Percentiles rank a stretch among this genome's conserved stretches.
Evolutionary conservation across 2,797 vertebrate genomes (phyloP).

Genomic region (Saxicola maurus): DNA sequence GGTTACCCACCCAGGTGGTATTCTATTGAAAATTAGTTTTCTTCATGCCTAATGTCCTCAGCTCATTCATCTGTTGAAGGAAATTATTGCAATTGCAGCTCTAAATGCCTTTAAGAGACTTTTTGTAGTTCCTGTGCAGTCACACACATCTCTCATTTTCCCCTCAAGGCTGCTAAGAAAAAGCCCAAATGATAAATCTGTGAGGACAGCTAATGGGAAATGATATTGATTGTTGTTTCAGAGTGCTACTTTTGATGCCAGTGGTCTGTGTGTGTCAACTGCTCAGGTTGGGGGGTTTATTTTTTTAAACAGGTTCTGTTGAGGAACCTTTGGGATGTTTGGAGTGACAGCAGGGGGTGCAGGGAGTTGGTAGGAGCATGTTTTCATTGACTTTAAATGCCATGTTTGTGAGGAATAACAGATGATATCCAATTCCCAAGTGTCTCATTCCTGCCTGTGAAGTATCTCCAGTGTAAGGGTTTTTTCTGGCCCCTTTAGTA

Average conservation of each 20-base stretch:
- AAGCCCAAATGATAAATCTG: neutral
- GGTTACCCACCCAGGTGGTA: neutral
- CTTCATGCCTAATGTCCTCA: neutral
- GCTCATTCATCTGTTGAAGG: neutral
- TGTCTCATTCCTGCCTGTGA: neutral
- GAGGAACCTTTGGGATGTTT: neutral
- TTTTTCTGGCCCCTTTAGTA: neutral
- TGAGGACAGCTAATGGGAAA: conserved; percentile 8
- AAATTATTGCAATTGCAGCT: neutral
- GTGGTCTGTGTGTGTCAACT: neutral
- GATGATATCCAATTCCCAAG: neutral
- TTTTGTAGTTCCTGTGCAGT: neutral
- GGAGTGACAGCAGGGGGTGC: neutral
- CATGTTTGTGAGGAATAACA: neutral
- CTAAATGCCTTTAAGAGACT: neutral
- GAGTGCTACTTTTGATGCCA: neutral
- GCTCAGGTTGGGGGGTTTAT: neutral
- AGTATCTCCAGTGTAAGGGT: neutral
- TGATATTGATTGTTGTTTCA: neutral
- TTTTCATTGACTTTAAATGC: conserved; percentile 1
- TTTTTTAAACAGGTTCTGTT: neutral
- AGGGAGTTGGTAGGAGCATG: neutral
- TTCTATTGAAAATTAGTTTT: neutral
- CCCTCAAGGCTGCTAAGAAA: neutral
- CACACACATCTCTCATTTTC: neutral